Base-by-base conservation (phyloP, 1,140 invertebrate species). In the Diachasma alloeum region DNA sequence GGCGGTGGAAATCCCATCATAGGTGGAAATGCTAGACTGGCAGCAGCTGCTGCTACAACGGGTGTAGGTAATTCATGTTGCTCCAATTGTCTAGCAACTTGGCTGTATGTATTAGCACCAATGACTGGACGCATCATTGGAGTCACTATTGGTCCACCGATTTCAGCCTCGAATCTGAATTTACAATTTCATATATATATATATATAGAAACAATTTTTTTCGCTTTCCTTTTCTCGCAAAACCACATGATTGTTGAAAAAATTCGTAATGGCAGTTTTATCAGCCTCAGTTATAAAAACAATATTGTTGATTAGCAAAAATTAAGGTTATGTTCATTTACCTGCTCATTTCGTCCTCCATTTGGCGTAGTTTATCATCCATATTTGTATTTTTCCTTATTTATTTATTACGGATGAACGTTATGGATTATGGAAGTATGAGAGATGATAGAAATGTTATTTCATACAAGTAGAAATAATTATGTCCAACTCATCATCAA, bases 331-430 rank as follows among this genome's bases (percentile, higher is more conserved):
- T 74, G 73, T 53, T 75, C 79, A 79, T 72, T 86, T 91, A 94
- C 94, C 95, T 93, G 81, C 93, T 95, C 92, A 96, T 94, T 88
- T 96, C 95, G 89, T 95, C 95, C 88, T 96, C 94, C 93, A 96
- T 95, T 85, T 93, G 91, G 71, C 92, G 89, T 73, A 91, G 87
- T 89, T 91, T 92, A 22, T 90, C 90, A 1, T 91, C 87, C 87
- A 89, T 89, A 48, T 79, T 84, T 24, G 15, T 17, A 19, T 42
- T 24, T 36, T 31, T 6, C 31, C 31, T 2, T 31, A 31, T 6
- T 31, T 31, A 31, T 31, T 2, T 31, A 31, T 31, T 31, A 31
- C 31, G 6, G 6, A 31, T 31, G 31, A 31, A 31, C 31, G 2
- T 31, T 31, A n/a, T n/a, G n/a, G n/a, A n/a, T n/a, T n/a, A n/a